phyloP scores from a whole-genome alignment of 2,888 invertebrate species.

The Tenthredo livida region DNA sequence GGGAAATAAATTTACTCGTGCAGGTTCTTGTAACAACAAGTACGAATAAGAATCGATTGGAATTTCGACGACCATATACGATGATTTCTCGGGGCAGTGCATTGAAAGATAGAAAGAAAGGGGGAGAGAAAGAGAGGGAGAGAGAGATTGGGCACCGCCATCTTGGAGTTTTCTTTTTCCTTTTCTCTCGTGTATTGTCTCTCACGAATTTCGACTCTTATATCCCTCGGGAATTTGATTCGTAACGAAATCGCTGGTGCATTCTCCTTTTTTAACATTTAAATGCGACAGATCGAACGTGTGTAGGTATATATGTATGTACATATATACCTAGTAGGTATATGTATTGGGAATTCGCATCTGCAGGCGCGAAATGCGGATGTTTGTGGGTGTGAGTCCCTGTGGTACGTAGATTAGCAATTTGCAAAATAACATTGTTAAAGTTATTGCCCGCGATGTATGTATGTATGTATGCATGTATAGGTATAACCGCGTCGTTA shows the following conservation, averaged over 20 bases:
- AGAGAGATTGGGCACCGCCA: neutral
- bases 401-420: conserved; percentile 2
- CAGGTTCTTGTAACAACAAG: conserved; percentile 23
- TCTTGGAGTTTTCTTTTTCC: neutral
- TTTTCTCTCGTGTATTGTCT: neutral
- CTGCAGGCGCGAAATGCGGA: neutral
- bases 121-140: too few relatives aligned
- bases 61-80: neutral
- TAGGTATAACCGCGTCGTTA: neutral
- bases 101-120: neutral
- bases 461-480: too few relatives aligned
- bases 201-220: neutral
- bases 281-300: neutral
- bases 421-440: neutral
- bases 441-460: neutral
- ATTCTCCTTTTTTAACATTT: neutral
- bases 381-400: neutral
- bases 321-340: too few relatives aligned
- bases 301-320: too few relatives aligned
- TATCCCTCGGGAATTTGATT: neutral
- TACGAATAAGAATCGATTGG: conserved; percentile 33
- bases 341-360: neutral
- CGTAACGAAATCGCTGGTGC: neutral
- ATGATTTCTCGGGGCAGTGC: neutral
- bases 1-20: neutral